Percentiles rank a stretch among this genome's conserved stretches.
Evolutionary conservation across 1,140 invertebrate species (phyloP).

Genomic region (Bombus impatiens): DNA sequence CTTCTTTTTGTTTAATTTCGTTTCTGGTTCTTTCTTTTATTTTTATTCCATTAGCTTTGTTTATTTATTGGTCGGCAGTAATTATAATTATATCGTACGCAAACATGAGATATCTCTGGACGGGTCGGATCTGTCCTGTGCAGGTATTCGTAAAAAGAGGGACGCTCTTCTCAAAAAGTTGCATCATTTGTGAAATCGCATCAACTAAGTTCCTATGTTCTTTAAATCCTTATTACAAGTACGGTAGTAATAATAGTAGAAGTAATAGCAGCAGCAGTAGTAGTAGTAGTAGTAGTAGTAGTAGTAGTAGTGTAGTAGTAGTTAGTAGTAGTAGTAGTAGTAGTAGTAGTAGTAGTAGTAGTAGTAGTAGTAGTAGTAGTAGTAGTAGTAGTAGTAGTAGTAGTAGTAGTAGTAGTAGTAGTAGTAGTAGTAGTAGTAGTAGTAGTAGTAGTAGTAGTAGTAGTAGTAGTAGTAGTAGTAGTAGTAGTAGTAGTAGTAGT

Average conservation of each 20-base stretch:
- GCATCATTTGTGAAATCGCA: constrained; percentile 63
- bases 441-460: constrained; percentile 55
- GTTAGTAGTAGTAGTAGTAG: constrained; percentile 71
- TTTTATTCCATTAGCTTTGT: background rate
- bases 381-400: constrained; percentile 40
- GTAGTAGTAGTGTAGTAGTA: constrained; percentile 72
- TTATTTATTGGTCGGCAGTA: constrained; percentile 14
- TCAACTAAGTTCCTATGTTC: constrained; percentile 72
- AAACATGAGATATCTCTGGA: background rate
- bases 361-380: constrained; percentile 64
- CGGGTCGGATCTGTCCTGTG: constrained; percentile 18
- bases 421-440: constrained; percentile 59
- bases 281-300: constrained; percentile 54
- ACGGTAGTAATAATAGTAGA: constrained; percentile 66
- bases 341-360: constrained; percentile 71
- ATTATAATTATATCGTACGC: background rate
- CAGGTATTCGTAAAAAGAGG: constrained; percentile 58
- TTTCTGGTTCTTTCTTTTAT: constrained; percentile 9
- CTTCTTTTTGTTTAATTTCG: background rate
- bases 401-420: constrained; percentile 69
- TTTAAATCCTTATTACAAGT: constrained; percentile 75
- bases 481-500: constrained; percentile 65
- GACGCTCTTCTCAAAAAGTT: constrained; percentile 56
- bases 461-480: no score
- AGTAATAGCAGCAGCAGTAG: constrained; percentile 57